Evolutionary conservation across 2,113 vertebrate species (phyloP), one percentile per base, ranked within the genome.

Genomic region (Cyanocitta stelleri): DNA sequence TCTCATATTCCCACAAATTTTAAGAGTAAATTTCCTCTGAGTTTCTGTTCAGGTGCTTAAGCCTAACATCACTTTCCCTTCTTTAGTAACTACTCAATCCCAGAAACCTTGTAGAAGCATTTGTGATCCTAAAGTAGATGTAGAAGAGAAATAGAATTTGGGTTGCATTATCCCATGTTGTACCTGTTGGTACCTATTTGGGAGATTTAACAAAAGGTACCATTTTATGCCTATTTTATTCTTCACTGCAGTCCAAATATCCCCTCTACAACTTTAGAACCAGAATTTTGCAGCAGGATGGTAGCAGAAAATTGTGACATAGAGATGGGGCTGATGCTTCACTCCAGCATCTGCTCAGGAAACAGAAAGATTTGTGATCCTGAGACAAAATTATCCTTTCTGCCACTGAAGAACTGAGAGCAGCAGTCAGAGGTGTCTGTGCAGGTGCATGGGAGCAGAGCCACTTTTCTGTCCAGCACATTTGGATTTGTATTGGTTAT

Each of bases 251-350:
- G n/a, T 67, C 23, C 1, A 10, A 66, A 44, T 29, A 46, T 52
- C 16, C 15, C 9, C 37, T 82, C 71, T 69, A 17, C 13, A 39
- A 37, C 9, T 39, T 67, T 20, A 30, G 33, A 80, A 61, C 14
- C 3, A 7, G n/a, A 54, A 3, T 30, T 58, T 76, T 48, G 59
- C 46, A 49, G 44, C 9, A 54, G 13, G 5, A 6, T 33, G 37
- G 15, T 69, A 49, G 35, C 64, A 69, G 26, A 49, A 69, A 76
- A 46, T 44, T 46, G 11, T 54, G 43, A 43, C 16, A 37, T 35
- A 51, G 6, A 29, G 39, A 54, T 0, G 1, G 11, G 22, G 14
- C 30, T 68, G 44, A 11, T 3, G 7, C 67, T 64, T 85, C 0
- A 1, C 44, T 49, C 49, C 16, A 62, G 46, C 23, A 56, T 44